Conservation (phyloP, 2,888 invertebrate genomes). For the Cabera pusaria region DNA sequence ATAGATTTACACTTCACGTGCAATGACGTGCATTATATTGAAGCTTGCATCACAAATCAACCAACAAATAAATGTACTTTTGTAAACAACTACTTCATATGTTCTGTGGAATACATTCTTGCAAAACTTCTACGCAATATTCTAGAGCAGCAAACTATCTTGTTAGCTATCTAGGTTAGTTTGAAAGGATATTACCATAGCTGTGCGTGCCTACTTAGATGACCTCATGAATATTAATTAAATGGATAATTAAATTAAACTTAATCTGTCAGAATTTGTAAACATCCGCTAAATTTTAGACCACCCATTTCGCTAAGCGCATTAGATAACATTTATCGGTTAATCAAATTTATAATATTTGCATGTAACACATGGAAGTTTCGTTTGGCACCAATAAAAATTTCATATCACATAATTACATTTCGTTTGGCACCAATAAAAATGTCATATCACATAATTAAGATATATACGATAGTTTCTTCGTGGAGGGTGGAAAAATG, state of each 20-base stretch:
- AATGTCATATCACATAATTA: no score
- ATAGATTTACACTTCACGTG: conserved; percentile 10
- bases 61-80: conserved; percentile 5
- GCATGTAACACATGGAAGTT: neutral
- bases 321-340: conserved; percentile 17
- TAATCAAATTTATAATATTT: conserved; percentile 13
- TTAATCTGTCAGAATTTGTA: conserved; percentile 9
- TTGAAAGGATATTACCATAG: conserved; percentile 1
- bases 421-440: no score
- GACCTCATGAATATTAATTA: neutral
- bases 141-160: conserved; percentile 2
- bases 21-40: conserved; percentile 14
- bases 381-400: no score
- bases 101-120: no score
- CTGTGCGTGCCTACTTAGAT: conserved; percentile 2
- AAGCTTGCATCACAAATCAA: conserved; percentile 16
- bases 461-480: no score
- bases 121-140: no score
- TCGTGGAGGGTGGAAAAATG: no score
- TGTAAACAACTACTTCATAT: no score
- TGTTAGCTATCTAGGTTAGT: conserved; percentile 6
- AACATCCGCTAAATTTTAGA: conserved; percentile 12
- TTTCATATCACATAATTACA: no score
- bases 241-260: conserved; percentile 8
- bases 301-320: conserved; percentile 5